Evolutionary conservation across 2,888 invertebrate species (phyloP).

Genomic region (Drosophila pseudotakahashii): DNA sequence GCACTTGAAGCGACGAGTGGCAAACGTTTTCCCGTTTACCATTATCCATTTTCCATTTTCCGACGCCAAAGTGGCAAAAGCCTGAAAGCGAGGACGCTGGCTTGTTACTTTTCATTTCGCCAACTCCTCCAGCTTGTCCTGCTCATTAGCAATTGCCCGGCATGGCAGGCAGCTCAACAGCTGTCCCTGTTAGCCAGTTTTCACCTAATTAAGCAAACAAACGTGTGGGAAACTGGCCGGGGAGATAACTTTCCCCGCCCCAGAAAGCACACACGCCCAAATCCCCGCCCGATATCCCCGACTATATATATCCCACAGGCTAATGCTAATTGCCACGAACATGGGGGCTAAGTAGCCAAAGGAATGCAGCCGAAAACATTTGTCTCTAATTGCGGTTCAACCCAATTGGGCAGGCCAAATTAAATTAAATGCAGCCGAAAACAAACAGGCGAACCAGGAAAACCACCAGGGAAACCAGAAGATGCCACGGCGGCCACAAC

Average conservation of each 20-base stretch:
- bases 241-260: slow-evolving; percentile 66
- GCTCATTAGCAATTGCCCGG: slow-evolving; percentile 69
- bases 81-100: slow-evolving; percentile 63
- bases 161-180: slow-evolving; percentile 18
- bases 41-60: slow-evolving; percentile 44
- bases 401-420: slow-evolving; percentile 79
- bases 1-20: slow-evolving; percentile 61
- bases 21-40: slow-evolving; percentile 58
- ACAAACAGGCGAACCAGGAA: slow-evolving; percentile 46
- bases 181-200: slow-evolving; percentile 67
- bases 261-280: slow-evolving; percentile 22
- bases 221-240: slow-evolving; percentile 71
- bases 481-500: slow-evolving; percentile 55
- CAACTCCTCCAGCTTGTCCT: slow-evolving; percentile 69
- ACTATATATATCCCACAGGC: slow-evolving; percentile 53
- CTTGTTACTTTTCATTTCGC: slow-evolving; percentile 76
- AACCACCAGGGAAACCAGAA: slow-evolving; percentile 37
- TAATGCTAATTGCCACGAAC: slow-evolving; percentile 77
- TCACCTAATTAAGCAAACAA: slow-evolving; percentile 77
- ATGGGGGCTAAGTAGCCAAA: slow-evolving; percentile 70
- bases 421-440: slow-evolving; percentile 74
- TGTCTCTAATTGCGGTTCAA: slow-evolving; percentile 79
- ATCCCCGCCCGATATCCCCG: slow-evolving; percentile 30
- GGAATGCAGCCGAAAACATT: slow-evolving; percentile 76
- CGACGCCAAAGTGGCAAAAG: slow-evolving; percentile 45